phyloP scores from a whole-genome alignment of 2,888 invertebrate genomes.

The Idaea aversata region DNA sequence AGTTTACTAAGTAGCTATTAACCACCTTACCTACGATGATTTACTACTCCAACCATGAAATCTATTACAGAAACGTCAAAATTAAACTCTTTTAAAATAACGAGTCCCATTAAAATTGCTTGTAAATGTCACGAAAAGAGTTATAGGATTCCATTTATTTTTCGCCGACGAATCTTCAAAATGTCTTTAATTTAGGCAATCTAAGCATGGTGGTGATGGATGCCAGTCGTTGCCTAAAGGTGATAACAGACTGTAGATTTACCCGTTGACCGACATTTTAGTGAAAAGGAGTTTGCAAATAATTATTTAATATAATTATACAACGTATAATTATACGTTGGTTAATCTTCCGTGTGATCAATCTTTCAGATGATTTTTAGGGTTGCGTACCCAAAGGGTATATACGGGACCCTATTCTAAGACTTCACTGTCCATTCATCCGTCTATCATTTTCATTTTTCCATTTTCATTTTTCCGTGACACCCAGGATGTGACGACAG shows the following conservation, averaged over 20 bases:
- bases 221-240: constrained; percentile 38
- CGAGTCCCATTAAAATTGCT: constrained; percentile 2
- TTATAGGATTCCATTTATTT: constrained; percentile 67
- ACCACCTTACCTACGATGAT: neutral
- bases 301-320: too few species aligned
- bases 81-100: neutral
- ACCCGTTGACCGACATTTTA: neutral
- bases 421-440: too few species aligned
- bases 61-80: neutral
- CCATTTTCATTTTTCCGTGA: constrained; percentile 82
- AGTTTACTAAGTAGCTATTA: too few species aligned
- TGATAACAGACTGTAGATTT: neutral
- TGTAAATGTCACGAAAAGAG: constrained; percentile 40
- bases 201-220: constrained; percentile 63
- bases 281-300: too few species aligned
- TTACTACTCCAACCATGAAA: neutral
- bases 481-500: constrained; percentile 96
- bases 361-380: too few species aligned
- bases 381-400: too few species aligned
- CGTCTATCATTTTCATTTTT: too few species aligned
- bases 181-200: constrained; percentile 66
- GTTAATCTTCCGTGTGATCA: too few species aligned
- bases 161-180: constrained; percentile 52
- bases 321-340: too few species aligned
- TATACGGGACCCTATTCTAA: too few species aligned